These are phyloP conservation scores for Celastrina argiolus DNA, from an alignment of 2,888 invertebrate genomes.

Conservation along the genomic window DNA sequence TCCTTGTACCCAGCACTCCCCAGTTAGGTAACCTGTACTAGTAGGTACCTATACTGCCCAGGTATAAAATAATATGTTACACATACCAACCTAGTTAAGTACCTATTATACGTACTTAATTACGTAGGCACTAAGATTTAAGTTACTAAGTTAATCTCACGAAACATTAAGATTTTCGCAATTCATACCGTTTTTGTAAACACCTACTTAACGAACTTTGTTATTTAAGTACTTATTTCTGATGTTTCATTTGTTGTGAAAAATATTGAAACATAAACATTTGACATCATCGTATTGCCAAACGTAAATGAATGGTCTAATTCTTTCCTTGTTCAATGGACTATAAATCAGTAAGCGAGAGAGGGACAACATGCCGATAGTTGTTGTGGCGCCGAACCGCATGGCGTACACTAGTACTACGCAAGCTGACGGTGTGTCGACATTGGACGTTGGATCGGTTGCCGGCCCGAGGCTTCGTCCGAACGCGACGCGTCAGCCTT, in stretches of 20 bases:
- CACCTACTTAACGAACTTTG: conserved; percentile 18
- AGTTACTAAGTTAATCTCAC: neutral
- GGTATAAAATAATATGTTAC: too few relatives aligned
- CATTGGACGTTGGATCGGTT: conserved; percentile 76
- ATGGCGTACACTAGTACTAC: conserved; percentile 72
- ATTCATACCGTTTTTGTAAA: conserved; percentile 32
- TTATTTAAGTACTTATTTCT: conserved; percentile 35
- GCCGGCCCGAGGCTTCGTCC: conserved; percentile 67
- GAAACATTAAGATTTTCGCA: conserved; percentile 34
- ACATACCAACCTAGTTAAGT: too few relatives aligned
- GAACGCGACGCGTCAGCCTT: conserved; percentile 45
- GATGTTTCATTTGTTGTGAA: conserved; percentile 45
- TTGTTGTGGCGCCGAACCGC: conserved; percentile 46
- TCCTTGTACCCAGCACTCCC: too few relatives aligned
- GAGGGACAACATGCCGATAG: conserved; percentile 47
- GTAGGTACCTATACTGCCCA: too few relatives aligned
- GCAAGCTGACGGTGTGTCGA: conserved; percentile 77
- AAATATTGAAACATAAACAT: conserved; percentile 56
- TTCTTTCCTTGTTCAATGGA: conserved; percentile 47
- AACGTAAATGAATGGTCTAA: conserved; percentile 72
- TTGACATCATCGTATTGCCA: conserved; percentile 63
- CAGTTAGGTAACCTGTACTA: too few relatives aligned
- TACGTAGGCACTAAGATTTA: too few relatives aligned
- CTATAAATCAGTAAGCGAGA: conserved; percentile 39
- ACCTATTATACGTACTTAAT: too few relatives aligned